Base-by-base conservation (phyloP, 1,140 invertebrate species). In the Drosophila elegans region DNA sequence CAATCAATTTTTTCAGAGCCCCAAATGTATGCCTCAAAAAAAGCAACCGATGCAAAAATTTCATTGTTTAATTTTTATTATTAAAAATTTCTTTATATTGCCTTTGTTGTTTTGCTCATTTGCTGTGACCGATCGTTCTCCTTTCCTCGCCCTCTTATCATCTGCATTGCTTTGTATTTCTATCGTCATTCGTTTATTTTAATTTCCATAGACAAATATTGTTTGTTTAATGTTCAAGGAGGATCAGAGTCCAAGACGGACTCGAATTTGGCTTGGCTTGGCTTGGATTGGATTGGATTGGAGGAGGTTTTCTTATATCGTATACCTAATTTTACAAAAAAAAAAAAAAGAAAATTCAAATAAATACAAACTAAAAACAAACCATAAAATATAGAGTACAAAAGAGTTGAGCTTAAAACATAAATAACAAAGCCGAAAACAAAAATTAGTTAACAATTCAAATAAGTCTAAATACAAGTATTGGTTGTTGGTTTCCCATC, bases 41-140 rank as follows among this genome's bases (percentile, higher is more conserved):
- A 32, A 45, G n/a, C 29, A 9, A 4, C 2, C 21, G 7, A 29
- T 16, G 6, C 7, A n/a, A 67, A 25, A 45, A 25, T 3, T 71
- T 29, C 53, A 54, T 72, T 54, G 71, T 86, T 88, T 73, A 83
- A 73, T 88, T 88, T 86, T 83, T 88, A 83, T 86, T 86, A 79
- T 86, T 86, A 86, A 88, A 86, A 86, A 82, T 82, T 74, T 83
- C 62, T 86, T 77, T 86, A 86, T 86, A 83, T 86, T 86, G 83
- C 83, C 74, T 71, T 81, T 80, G 51, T 88, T 42, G 41, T 69
- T 69, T 83, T 88, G 74, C 73, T 81, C 73, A 52, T 86, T 64
- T 76, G 38, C 60, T 77, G 60, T 60, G 44, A 45, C 42, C 69
- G 49, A 36, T 77, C 45, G 21, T 57, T 38, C 13, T 38, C 48